These are phyloP conservation scores for Cephus pulcher DNA, from an alignment of 2,888 invertebrate species.

Conservation along the genomic window DNA sequence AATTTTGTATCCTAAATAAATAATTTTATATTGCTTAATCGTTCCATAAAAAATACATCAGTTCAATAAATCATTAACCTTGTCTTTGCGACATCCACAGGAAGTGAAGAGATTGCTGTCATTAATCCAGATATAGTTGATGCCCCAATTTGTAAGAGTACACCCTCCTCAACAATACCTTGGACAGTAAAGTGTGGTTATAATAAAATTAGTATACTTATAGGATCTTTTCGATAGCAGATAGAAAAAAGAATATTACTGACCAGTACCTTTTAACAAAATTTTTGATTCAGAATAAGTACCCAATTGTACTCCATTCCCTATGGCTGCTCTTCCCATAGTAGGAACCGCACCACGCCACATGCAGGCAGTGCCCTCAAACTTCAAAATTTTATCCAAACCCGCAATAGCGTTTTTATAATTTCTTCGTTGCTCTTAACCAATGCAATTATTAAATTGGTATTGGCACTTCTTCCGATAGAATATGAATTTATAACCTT, in stretches of 20 bases:
- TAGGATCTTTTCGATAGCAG: neutral
- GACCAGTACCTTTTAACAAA: slow-evolving; percentile 41
- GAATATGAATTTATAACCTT: neutral
- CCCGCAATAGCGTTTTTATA: slow-evolving; percentile 73
- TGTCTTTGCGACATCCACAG: slow-evolving; percentile 76
- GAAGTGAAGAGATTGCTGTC: slow-evolving; percentile 74
- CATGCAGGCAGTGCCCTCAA: slow-evolving; percentile 72
- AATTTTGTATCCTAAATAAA: slow-evolving; percentile 25
- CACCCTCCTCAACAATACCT: slow-evolving; percentile 36
- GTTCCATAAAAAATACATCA: neutral
- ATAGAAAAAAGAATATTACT: neutral
- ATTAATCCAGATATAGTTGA: slow-evolving; percentile 75
- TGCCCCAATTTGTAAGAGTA: slow-evolving; percentile 66
- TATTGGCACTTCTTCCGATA: neutral
- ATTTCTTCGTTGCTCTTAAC: slow-evolving; percentile 68
- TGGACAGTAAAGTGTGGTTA: neutral
- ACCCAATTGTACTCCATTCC: slow-evolving; percentile 76
- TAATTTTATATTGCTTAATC: neutral
- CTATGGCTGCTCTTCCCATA: slow-evolving; percentile 71
- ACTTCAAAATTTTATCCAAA: slow-evolving; percentile 69
- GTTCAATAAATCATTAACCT: slow-evolving; percentile 33
- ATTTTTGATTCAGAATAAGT: slow-evolving; percentile 74
- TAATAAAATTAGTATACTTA: neutral
- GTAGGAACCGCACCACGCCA: slow-evolving; percentile 70
- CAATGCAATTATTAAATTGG: slow-evolving; percentile 6